A percentile compares a stretch with the other conserved stretches of the same genome.
Conservation (phyloP, 1,140 invertebrate species). For the Bombus waltoni region DNA sequence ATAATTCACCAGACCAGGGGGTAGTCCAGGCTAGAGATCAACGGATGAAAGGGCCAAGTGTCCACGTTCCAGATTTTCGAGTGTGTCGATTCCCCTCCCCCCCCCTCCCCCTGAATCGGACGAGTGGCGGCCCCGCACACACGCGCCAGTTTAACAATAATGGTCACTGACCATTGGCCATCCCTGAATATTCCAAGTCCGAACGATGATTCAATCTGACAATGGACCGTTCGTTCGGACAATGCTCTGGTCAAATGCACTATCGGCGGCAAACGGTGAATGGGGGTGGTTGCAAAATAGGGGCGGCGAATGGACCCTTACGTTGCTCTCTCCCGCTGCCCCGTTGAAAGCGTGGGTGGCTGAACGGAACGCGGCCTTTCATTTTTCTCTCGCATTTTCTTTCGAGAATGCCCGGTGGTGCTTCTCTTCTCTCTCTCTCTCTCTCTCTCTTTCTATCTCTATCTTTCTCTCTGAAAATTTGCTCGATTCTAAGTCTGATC, state of each 20-base stretch:
- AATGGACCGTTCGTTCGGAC: conserved; percentile 76
- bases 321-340: conserved; percentile 31
- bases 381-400: conserved; percentile 27
- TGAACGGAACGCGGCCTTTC: conserved; percentile 54
- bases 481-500: conserved; percentile 14
- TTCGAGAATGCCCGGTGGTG: not conserved
- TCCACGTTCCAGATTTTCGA: conserved; percentile 67
- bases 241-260: conserved; percentile 79
- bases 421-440: not conserved
- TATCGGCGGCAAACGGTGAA: conserved; percentile 43
- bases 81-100: conserved; percentile 47
- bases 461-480: conserved; percentile 19
- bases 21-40: conserved; percentile 2
- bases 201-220: conserved; percentile 80
- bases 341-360: conserved; percentile 71
- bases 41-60: conserved; percentile 35
- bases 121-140: conserved; percentile 16
- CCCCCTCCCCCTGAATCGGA: not conserved
- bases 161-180: conserved; percentile 76
- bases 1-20: conserved; percentile 75
- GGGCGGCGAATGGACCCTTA: conserved; percentile 65
- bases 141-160: conserved; percentile 70
- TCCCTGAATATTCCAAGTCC: conserved; percentile 74
- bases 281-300: conserved; percentile 70
- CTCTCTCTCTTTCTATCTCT: no score